phyloP scores from a whole-genome alignment of 2,113 vertebrate genomes.

The Bostrychus sinensis region DNA sequence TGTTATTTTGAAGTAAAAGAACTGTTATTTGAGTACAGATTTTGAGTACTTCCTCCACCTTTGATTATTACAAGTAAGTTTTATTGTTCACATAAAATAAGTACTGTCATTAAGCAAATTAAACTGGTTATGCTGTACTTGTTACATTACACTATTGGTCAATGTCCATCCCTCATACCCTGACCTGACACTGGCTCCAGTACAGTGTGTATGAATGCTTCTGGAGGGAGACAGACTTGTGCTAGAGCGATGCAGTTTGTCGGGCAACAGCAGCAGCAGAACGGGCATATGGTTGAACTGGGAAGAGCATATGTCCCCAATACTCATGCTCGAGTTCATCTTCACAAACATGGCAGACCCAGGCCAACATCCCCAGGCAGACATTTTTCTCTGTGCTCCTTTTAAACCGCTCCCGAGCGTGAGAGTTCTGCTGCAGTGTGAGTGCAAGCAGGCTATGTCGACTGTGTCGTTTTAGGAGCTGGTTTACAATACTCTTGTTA shows the following conservation, averaged over 20 bases:
- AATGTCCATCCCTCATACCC: neutral
- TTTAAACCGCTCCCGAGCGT: slow-evolving; percentile 33
- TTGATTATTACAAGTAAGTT: too few relatives aligned
- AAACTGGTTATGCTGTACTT: too few relatives aligned
- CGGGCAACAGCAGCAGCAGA: slow-evolving; percentile 56
- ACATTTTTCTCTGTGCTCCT: slow-evolving; percentile 56
- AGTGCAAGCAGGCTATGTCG: neutral
- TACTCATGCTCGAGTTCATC: slow-evolving; percentile 60
- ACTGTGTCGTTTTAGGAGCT: neutral
- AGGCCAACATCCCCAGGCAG: slow-evolving; percentile 65
- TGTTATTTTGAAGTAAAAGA: too few relatives aligned
- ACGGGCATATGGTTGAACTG: slow-evolving; percentile 71
- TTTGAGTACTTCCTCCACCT: too few relatives aligned
- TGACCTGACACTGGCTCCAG: slow-evolving; percentile 9
- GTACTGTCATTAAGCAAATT: too few relatives aligned
- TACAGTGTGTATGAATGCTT: slow-evolving; percentile 31
- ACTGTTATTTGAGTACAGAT: too few relatives aligned
- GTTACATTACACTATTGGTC: neutral
- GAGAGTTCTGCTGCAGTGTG: neutral
- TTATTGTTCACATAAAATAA: too few relatives aligned
- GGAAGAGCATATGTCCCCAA: slow-evolving; percentile 68
- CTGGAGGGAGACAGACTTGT: slow-evolving; percentile 43
- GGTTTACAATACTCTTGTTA: neutral
- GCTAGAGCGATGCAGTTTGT: slow-evolving; percentile 57
- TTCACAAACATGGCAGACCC: slow-evolving; percentile 55